Conservation (phyloP, 2,113 vertebrate species). For the Laticauda laticaudata region DNA sequence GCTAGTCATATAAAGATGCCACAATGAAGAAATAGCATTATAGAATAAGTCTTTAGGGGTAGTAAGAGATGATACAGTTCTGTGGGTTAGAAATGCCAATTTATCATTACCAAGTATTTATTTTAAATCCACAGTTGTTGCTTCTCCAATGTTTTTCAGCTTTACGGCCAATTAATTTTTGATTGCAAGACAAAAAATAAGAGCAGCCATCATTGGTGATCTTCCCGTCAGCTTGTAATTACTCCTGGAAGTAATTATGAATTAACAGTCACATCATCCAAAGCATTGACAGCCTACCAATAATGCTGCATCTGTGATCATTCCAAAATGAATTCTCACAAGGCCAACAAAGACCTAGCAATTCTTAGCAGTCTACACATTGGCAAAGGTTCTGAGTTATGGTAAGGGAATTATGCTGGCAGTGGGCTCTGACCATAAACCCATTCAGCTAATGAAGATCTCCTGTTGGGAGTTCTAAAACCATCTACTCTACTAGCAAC, state of each 20-base stretch:
- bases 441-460: slow-evolving; percentile 17
- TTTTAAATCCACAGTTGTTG: fast-evolving
- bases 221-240: neutral
- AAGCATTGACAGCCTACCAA: slow-evolving; percentile 12
- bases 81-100: slow-evolving; percentile 26
- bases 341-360: neutral
- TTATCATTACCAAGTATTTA: neutral
- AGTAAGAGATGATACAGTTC: slow-evolving; percentile 11
- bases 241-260: neutral
- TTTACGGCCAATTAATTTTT: neutral
- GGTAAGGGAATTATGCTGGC: neutral
- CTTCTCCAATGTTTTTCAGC: neutral
- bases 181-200: fast-evolving
- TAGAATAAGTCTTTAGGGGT: slow-evolving; percentile 10
- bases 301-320: fast-evolving
- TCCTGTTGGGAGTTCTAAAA: slow-evolving; percentile 30
- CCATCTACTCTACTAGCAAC: neutral
- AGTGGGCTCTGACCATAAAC: neutral
- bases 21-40: neutral
- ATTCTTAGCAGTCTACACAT: slow-evolving; percentile 17
- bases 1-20: slow-evolving; percentile 1
- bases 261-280: neutral
- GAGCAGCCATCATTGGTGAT: slow-evolving; percentile 15
- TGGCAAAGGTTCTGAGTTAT: slow-evolving; percentile 18
- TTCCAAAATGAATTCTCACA: neutral